Conservation (phyloP, 2,888 invertebrate species). For the Trisateles emortualis region DNA sequence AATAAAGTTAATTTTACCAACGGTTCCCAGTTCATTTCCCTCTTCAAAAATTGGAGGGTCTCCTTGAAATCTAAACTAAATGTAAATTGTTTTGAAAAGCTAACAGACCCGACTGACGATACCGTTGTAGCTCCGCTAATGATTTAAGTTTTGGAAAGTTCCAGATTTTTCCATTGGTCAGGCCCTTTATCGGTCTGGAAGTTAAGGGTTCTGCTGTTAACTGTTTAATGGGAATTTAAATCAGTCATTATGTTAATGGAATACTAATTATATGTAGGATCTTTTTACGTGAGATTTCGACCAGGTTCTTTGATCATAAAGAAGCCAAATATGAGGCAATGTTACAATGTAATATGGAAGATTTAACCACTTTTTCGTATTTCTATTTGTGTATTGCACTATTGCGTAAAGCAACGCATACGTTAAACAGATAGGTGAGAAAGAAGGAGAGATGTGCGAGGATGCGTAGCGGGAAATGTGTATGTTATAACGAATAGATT, state of each 20-base stretch:
- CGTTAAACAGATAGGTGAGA: too few relatives aligned
- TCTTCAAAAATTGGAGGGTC: slow-evolving; percentile 5
- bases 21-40: slow-evolving; percentile 7
- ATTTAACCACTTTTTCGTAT: too few relatives aligned
- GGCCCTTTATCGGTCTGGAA: slow-evolving; percentile 21
- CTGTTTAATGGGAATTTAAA: slow-evolving; percentile 11
- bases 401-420: too few relatives aligned
- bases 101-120: slow-evolving; percentile 31
- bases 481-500: too few relatives aligned
- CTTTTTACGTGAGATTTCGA: too few relatives aligned
- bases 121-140: slow-evolving; percentile 33
- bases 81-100: slow-evolving; percentile 50
- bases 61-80: slow-evolving; percentile 40
- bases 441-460: too few relatives aligned
- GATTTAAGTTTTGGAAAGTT: slow-evolving; percentile 42
- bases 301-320: too few relatives aligned
- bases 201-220: slow-evolving; percentile 14
- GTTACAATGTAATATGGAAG: too few relatives aligned
- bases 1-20: neutral
- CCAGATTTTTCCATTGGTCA: slow-evolving; percentile 15
- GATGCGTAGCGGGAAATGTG: too few relatives aligned
- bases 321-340: too few relatives aligned
- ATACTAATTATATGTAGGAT: neutral
- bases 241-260: slow-evolving; percentile 11
- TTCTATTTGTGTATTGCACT: too few relatives aligned